Evolutionary conservation across 2,888 invertebrate genomes (phyloP).

Genomic region (Drosophila differens): DNA sequence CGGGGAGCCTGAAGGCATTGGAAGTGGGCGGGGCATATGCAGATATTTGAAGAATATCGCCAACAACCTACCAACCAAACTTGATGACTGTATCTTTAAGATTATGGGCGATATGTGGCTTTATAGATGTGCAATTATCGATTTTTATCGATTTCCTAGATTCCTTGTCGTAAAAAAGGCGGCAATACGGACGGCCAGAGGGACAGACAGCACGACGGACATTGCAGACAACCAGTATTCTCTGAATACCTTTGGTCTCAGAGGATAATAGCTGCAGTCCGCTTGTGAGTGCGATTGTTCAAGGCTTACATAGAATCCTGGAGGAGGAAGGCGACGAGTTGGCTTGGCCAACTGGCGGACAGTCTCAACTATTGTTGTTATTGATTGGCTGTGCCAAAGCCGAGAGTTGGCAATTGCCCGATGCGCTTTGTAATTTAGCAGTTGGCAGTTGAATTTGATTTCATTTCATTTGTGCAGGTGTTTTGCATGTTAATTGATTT

Average conservation of each 20-base stretch:
- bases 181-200: neutral
- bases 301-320: no score
- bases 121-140: neutral
- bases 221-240: neutral
- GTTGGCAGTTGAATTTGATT: slow-evolving; percentile 32
- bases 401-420: slow-evolving; percentile 7
- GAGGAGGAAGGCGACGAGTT: neutral
- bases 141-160: neutral
- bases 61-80: neutral
- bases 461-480: slow-evolving; percentile 69
- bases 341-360: slow-evolving; percentile 4
- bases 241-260: neutral
- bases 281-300: neutral
- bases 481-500: slow-evolving; percentile 80
- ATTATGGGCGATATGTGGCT: neutral
- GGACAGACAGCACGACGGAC: neutral
- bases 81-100: neutral
- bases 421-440: slow-evolving; percentile 23
- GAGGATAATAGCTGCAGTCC: neutral
- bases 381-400: slow-evolving; percentile 37
- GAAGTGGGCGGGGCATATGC: neutral
- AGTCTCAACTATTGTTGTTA: slow-evolving; percentile 49
- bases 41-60: neutral
- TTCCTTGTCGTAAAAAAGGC: neutral
- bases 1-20: neutral